A percentile compares a stretch with the other conserved stretches of the same genome.
Conservation (phyloP, 2,888 invertebrate genomes). For the Drosophila buzzatii region DNA sequence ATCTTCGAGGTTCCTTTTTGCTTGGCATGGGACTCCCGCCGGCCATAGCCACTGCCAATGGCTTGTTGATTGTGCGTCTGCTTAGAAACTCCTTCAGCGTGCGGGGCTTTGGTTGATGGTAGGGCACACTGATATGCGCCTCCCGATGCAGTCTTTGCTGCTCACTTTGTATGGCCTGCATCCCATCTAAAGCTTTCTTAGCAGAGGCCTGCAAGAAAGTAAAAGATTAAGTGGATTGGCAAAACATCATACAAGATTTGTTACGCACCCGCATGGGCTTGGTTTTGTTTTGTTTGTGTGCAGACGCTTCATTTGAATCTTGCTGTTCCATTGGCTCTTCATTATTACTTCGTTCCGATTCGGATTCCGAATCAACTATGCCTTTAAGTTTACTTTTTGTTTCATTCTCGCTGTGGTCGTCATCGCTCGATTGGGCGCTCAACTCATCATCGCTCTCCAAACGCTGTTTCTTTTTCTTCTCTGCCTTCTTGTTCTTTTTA, state of each 20-base stretch:
- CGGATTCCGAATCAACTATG: slow-evolving; percentile 67
- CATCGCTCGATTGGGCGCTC: slow-evolving; percentile 5
- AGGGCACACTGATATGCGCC: slow-evolving; percentile 91
- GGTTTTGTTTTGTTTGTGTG: slow-evolving; percentile 36
- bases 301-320: background rate
- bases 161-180: slow-evolving; percentile 92
- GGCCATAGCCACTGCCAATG: slow-evolving; percentile 51
- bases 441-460: slow-evolving; percentile 34
- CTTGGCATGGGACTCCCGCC: slow-evolving; percentile 60
- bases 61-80: slow-evolving; percentile 78
- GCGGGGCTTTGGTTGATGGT: slow-evolving; percentile 93
- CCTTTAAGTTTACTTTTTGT: slow-evolving; percentile 47
- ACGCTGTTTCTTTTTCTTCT: slow-evolving; percentile 35
- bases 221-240: slow-evolving; percentile 16
- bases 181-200: slow-evolving; percentile 89
- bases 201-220: slow-evolving; percentile 87
- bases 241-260: background rate
- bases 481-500: slow-evolving; percentile 25
- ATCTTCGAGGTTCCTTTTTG: slow-evolving; percentile 59
- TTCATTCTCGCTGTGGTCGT: slow-evolving; percentile 1
- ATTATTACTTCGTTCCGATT: slow-evolving; percentile 40
- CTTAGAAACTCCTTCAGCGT: slow-evolving; percentile 92
- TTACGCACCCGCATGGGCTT: slow-evolving; percentile 65
- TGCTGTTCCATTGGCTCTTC: slow-evolving; percentile 35
- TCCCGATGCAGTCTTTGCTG: slow-evolving; percentile 93